phyloP scores from a whole-genome alignment of 2,888 invertebrate species.

The Acrocyrtus sp. region DNA sequence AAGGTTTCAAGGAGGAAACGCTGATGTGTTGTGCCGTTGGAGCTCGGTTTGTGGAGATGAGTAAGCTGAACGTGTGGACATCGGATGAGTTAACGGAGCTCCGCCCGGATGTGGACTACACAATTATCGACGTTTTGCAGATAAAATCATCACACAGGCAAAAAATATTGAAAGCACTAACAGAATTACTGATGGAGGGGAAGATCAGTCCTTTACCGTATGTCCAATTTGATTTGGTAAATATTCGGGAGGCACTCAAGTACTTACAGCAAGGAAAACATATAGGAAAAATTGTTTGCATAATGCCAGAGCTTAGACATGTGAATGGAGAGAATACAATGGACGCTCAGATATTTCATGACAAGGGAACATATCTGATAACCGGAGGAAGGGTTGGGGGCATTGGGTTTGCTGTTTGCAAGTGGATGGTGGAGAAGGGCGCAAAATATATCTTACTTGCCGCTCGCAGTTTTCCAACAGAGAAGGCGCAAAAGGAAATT shows the following conservation, averaged over 20 bases:
- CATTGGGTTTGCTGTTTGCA: conserved; percentile 15
- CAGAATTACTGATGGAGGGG: neutral
- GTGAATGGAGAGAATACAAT: too few relatives aligned
- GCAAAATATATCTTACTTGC: conserved; percentile 22
- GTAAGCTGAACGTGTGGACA: conserved; percentile 28
- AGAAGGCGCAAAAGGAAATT: conserved; percentile 18
- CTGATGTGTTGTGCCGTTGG: neutral
- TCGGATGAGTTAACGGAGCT: conserved; percentile 7
- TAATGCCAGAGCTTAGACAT: conserved; percentile 16
- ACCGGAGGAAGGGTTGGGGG: conserved; percentile 31
- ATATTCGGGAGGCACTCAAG: neutral
- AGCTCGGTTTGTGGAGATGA: conserved; percentile 36
- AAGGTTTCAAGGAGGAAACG: conserved; percentile 24
- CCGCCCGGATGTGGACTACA: conserved; percentile 21
- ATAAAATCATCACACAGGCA: neutral
- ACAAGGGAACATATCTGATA: conserved; percentile 10
- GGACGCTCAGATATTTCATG: neutral
- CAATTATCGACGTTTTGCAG: conserved; percentile 12
- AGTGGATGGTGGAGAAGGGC: conserved; percentile 22
- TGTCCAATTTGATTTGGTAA: neutral
- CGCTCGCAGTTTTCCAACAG: conserved; percentile 4
- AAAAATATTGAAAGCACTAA: neutral
- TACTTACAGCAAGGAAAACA: conserved; percentile 24
- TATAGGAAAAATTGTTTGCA: conserved; percentile 29
- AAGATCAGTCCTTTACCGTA: conserved; percentile 9